phyloP scores from a whole-genome alignment of 2,888 invertebrate genomes.

The Sesia bembeciformis region DNA sequence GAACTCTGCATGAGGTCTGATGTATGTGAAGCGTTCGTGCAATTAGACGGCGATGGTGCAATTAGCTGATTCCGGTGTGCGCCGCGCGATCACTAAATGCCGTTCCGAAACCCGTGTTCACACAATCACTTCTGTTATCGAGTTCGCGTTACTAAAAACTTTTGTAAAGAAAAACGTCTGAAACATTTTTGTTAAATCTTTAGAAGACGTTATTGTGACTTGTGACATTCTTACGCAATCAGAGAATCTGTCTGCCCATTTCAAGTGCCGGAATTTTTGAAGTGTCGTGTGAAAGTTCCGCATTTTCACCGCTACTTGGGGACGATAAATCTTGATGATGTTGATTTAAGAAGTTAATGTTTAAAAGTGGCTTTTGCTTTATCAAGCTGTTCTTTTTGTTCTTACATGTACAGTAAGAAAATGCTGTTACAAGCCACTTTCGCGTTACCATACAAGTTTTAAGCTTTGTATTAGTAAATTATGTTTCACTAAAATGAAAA shows the following conservation, averaged over 20 bases:
- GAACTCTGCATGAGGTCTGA: conserved; percentile 24
- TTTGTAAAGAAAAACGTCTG: background rate
- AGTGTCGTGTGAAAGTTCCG: conserved; percentile 27
- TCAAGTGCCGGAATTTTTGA: conserved; percentile 13
- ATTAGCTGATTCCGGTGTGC: conserved; percentile 30
- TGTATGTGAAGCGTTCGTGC: conserved; percentile 25
- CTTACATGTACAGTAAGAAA: too few species aligned
- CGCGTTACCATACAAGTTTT: too few species aligned
- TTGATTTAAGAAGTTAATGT: conserved; percentile 2
- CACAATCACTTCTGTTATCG: background rate
- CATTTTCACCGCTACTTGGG: conserved; percentile 18
- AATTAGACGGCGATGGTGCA: conserved; percentile 40
- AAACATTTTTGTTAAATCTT: background rate
- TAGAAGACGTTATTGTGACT: background rate
- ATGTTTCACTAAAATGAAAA: too few species aligned
- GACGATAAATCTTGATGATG: conserved; percentile 3
- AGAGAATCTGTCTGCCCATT: conserved; percentile 3
- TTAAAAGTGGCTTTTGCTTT: too few species aligned
- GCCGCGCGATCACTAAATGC: conserved; percentile 17
- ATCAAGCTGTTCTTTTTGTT: too few species aligned
- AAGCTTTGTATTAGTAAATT: too few species aligned
- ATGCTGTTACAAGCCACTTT: too few species aligned
- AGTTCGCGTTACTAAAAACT: background rate
- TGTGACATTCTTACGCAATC: conserved; percentile 7
- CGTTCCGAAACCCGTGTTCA: conserved; percentile 14